Evolutionary conservation across 2,113 vertebrate genomes (phyloP), one percentile per base, ranked within the genome.

Genomic region (Otolemur garnettii): DNA sequence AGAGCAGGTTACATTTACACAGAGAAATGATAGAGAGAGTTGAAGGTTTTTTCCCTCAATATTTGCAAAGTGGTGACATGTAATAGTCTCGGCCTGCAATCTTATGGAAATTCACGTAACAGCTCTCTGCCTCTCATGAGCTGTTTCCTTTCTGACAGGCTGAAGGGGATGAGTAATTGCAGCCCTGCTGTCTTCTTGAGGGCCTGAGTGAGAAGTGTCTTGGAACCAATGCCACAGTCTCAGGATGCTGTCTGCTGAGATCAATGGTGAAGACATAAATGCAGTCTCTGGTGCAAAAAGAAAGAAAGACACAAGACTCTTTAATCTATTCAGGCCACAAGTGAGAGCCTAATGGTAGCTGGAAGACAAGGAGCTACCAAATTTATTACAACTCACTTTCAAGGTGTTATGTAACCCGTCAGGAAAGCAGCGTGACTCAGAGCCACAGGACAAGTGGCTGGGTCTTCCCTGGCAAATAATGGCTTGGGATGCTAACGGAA

Each of bases 61-160:
- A 94, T 94, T 94, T 94, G 91, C 88, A 93, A 91, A 92, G 66
- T 45, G 84, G 50, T 94, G 81, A 96, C 69, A 69, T 15, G 2
- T 88, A 72, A 94, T 88, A 79, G 81, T 71, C 89, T 95, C 96
- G 91, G 91, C 26, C 66, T n/a, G 2, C 7, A 50, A 60, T 94
- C 80, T 77, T 81, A 82, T 82, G 33, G 77, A 96, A 97, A 93
- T 96, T 89, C 89, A 93, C 5, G 0, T 85, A 95, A 84, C 17
- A 83, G 60, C 69, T 87, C n/a, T 66, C n/a, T 95, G 96, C 89
- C 89, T 96, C 89, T 94, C 83, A 12, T 81, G 91, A 95, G 55
- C 79, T 64, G 38, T 95, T 94, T 97, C 60, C 93, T 84, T 95
- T 90, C 84, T 94, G 95, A 95, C 91, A 96, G 90, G 18, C 87